Conservation (phyloP, 1,140 invertebrate genomes). For the Drosophila orosa region DNA sequence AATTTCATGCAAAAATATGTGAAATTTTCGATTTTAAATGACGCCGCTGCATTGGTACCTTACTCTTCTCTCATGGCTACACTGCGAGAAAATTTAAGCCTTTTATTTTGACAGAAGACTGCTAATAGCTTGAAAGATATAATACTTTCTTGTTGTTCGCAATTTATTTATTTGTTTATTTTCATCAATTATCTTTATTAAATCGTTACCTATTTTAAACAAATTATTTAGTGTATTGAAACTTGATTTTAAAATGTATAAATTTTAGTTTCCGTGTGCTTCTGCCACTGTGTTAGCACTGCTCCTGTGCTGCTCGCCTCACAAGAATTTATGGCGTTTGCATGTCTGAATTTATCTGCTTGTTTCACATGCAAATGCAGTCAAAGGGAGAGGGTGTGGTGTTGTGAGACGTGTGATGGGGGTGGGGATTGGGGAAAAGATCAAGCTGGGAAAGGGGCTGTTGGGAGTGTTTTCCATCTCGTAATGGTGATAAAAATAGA, state of each 20-base stretch:
- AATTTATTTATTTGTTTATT: neutral
- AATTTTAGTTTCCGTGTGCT: slow-evolving; percentile 20
- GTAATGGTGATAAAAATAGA: slow-evolving; percentile 80
- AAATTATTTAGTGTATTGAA: neutral
- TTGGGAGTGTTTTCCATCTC: slow-evolving; percentile 53
- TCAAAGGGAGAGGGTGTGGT: slow-evolving; percentile 18
- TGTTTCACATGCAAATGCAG: slow-evolving; percentile 81
- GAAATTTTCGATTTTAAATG: slow-evolving; percentile 80
- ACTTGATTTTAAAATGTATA: neutral
- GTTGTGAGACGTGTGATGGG: neutral
- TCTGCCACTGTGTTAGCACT: slow-evolving; percentile 37
- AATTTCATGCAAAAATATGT: slow-evolving; percentile 82
- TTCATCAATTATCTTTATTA: too few species aligned
- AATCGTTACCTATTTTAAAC: neutral
- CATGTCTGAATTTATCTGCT: slow-evolving; percentile 82
- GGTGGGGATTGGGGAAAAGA: slow-evolving; percentile 2
- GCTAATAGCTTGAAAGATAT: neutral
- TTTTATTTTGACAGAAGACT: neutral
- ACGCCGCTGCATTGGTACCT: slow-evolving; percentile 35
- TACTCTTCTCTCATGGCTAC: neutral
- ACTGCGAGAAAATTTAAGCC: neutral
- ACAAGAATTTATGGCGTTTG: slow-evolving; percentile 77
- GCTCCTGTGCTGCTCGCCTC: slow-evolving; percentile 26
- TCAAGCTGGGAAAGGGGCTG: slow-evolving; percentile 15
- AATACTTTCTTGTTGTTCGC: too few species aligned